These are phyloP conservation scores for Sterna hirundo DNA, from an alignment of 2,113 vertebrate genomes.

Conservation along the genomic window DNA sequence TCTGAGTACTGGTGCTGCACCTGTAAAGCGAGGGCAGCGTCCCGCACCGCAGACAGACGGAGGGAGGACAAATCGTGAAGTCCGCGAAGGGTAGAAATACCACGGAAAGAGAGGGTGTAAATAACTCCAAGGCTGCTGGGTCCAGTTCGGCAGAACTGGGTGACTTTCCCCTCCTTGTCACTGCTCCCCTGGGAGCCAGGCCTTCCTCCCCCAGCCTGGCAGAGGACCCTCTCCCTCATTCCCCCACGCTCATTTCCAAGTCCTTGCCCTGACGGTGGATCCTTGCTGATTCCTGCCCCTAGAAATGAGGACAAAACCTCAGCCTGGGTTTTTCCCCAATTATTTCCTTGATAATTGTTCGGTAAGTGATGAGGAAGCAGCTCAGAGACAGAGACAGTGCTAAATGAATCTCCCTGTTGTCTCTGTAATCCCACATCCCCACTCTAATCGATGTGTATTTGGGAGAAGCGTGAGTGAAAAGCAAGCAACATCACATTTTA, in stretches of 20 bases:
- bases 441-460: rapidly evolving
- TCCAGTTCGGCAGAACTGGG: not conserved
- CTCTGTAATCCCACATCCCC: not conserved
- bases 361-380: not conserved
- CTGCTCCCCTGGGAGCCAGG: not conserved
- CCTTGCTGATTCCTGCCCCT: not conserved
- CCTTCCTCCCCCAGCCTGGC: not conserved
- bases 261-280: not conserved
- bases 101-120: not conserved
- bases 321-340: not conserved
- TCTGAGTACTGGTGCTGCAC: not conserved
- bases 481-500: not conserved
- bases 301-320: not conserved
- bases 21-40: not conserved
- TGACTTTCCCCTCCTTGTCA: not conserved
- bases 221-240: not conserved
- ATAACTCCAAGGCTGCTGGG: not conserved
- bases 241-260: rapidly evolving
- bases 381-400: not conserved
- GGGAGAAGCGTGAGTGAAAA: not conserved
- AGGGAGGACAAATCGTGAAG: not conserved
- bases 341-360: not conserved
- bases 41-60: not conserved
- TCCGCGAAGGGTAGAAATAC: not conserved
- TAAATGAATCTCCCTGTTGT: not conserved